Evolutionary conservation across 2,797 vertebrate species (phyloP).

Genomic region (Esox masquinongy): DNA sequence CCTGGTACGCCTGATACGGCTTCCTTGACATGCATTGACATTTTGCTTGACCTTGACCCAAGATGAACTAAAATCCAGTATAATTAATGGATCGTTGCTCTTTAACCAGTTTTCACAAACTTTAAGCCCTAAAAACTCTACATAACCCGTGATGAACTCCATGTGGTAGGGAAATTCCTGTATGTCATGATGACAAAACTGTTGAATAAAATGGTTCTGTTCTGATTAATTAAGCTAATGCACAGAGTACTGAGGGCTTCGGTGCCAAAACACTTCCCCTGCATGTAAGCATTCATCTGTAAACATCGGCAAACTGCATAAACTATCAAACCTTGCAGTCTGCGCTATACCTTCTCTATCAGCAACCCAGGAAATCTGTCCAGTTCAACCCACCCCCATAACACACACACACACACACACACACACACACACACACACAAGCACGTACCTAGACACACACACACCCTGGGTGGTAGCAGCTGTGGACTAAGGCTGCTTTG

Average conservation of each 20-base stretch:
- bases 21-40: too few species aligned
- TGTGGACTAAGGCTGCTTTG: not conserved
- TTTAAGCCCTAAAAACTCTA: too few species aligned
- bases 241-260: not conserved
- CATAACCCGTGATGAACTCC: too few species aligned
- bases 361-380: too few species aligned
- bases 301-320: not conserved
- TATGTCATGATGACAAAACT: not conserved
- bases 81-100: too few species aligned
- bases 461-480: not conserved
- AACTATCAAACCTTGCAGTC: not conserved
- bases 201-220: not conserved
- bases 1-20: too few species aligned
- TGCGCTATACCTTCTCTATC: not conserved
- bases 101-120: too few species aligned
- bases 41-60: too few species aligned
- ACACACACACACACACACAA: constrained; percentile 1
- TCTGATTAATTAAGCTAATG: not conserved
- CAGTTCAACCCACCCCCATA: too few species aligned
- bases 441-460: not conserved
- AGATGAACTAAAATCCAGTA: too few species aligned
- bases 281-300: not conserved
- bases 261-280: not conserved
- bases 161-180: too few species aligned
- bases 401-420: constrained; percentile 19